Evolutionary conservation across 2,888 invertebrate genomes (phyloP).

Genomic region (Aleiodes testaceus): DNA sequence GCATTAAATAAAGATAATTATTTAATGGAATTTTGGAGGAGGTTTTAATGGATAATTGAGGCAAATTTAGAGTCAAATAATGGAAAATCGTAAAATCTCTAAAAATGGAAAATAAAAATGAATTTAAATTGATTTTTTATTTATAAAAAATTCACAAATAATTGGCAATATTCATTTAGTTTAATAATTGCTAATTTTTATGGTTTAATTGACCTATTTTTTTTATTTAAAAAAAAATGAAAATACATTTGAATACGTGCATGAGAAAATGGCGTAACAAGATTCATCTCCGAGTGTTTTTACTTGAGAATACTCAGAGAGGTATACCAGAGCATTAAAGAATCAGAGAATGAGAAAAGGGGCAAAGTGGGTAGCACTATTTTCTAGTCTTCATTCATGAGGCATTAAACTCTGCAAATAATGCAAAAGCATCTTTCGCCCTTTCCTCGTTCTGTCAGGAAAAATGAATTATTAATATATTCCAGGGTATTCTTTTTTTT

Average conservation of each 20-base stretch:
- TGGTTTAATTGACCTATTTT: conserved; percentile 50
- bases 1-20: too few species aligned
- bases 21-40: too few species aligned
- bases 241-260: conserved; percentile 5
- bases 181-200: conserved; percentile 49
- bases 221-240: neutral
- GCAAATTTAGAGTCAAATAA: too few species aligned
- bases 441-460: too few species aligned
- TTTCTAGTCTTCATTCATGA: conserved; percentile 43
- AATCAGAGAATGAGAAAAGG: conserved; percentile 10
- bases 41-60: too few species aligned
- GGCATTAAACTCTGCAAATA: conserved; percentile 26
- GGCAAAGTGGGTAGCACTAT: conserved; percentile 30
- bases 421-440: neutral
- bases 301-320: conserved; percentile 44
- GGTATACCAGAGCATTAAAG: conserved; percentile 16
- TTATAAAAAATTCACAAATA: too few species aligned
- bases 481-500: too few species aligned
- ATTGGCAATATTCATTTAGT: too few species aligned
- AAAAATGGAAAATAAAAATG: too few species aligned
- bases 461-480: neutral
- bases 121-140: too few species aligned
- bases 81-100: too few species aligned
- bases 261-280: neutral
- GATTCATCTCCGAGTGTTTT: conserved; percentile 25